Evolutionary conservation across 2,797 vertebrate species (phyloP), one percentile per base, ranked within the genome.

Genomic region (Rhinogobio ventralis): DNA sequence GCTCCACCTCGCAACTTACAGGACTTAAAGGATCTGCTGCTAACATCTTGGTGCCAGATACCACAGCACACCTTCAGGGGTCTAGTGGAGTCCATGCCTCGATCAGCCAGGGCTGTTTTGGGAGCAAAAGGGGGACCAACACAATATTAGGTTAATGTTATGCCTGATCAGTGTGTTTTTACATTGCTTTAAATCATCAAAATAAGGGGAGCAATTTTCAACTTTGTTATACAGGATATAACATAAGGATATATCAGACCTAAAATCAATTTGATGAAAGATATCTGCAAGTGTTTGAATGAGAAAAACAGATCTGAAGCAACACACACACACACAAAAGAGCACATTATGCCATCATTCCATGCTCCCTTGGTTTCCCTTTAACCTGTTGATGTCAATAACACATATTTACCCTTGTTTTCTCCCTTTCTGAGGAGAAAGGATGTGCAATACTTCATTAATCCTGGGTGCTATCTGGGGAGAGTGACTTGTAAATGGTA

Each of bases 401-500:
- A 78, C 53, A 49, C 25, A 49, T 5, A 15, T 79, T 66, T 64
- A 73, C 9, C 39, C 23, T 78, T 88, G 93, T 95, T 92, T 93
- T 85, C 89, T 90, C 89, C 28, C 62, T 49, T 93, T 94, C 89
- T 90, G 90, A 91, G 89, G 89, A 89, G 42, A 85, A 90, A 89
- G 89, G 91, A 91, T 93, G 90, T 92, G 87, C 91, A 91, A 94
- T 94, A 90, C 90, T 94, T 93, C 86, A 95, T 96, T 94, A 95
- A 94, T 94, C 90, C 89, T 89, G 60, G 87, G 80, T 88, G 90
- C 92, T 94, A 95, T 94, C 91, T 92, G 67, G 88, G 93, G 91
- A 95, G 92, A 95, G 92, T 93, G 93, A 94, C 93, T 93, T 94
- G 91, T 94, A 94, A 96, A 93, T 92, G 90, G 91, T 89, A 94